A percentile compares a stretch with the other conserved stretches of the same genome.
Evolutionary conservation across 2,113 vertebrate species (phyloP).

Genomic region (Cebus imitator): DNA sequence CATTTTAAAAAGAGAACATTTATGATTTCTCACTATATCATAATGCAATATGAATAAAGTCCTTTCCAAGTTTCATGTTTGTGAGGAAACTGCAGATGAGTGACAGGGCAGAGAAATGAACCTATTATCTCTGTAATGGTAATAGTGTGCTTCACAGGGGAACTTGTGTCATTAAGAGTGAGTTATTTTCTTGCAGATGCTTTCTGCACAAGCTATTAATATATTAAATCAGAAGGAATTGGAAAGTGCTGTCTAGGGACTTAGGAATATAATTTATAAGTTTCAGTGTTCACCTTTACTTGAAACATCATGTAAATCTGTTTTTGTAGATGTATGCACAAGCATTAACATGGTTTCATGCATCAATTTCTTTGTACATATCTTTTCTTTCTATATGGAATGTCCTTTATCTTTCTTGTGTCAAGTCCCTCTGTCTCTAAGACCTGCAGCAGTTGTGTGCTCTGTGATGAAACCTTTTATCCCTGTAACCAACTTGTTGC

Average conservation of each 20-base stretch:
- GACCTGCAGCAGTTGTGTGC: not conserved
- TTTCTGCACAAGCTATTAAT: not conserved
- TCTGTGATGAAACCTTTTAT: not conserved
- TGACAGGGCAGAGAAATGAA: constrained; percentile 5
- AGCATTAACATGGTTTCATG: not conserved
- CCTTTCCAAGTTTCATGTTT: not conserved
- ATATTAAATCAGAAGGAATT: constrained; percentile 5
- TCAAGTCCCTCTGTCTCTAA: not conserved
- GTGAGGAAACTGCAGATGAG: not conserved
- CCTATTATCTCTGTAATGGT: not conserved
- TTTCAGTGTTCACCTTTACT: not conserved
- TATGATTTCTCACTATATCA: not conserved
- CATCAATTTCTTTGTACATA: not conserved
- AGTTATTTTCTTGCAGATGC: constrained; percentile 1
- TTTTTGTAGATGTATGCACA: not conserved
- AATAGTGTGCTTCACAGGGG: not conserved
- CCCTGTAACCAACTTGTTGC: not conserved
- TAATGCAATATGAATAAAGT: constrained; percentile 18
- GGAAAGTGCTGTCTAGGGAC: not conserved
- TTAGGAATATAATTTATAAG: not conserved
- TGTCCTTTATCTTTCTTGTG: not conserved
- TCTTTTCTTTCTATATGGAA: not conserved
- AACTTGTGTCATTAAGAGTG: not conserved
- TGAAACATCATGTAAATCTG: not conserved
- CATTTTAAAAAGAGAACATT: not conserved